Conservation (phyloP, 2,797 vertebrate genomes). For the Lacerta bilineata region DNA sequence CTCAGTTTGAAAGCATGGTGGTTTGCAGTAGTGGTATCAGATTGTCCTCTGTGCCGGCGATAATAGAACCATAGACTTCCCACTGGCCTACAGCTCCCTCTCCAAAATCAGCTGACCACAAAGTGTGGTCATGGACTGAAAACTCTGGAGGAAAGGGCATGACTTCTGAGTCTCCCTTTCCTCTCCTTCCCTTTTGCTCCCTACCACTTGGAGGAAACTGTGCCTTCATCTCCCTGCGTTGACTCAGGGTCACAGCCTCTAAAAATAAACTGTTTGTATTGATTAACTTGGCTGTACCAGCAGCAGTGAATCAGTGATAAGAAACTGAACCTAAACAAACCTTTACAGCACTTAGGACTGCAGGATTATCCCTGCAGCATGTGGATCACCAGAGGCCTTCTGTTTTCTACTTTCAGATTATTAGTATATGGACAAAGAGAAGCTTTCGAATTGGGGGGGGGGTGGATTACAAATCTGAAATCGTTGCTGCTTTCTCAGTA, state of each 20-base stretch:
- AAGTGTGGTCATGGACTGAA: not conserved
- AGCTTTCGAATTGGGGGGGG: constrained; percentile 20
- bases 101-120: not conserved
- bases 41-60: not conserved
- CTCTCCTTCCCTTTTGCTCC: not conserved
- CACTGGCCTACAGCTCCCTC: not conserved
- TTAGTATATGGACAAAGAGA: constrained; percentile 31
- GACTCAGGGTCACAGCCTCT: constrained; percentile 41
- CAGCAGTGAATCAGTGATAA: constrained; percentile 54
- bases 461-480: constrained; percentile 36
- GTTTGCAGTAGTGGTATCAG: not conserved
- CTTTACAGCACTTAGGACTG: constrained; percentile 36
- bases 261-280: constrained; percentile 65
- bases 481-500: constrained; percentile 29
- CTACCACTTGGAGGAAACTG: constrained; percentile 22
- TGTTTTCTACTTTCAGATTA: constrained; percentile 10
- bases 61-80: not conserved
- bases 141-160: not conserved
- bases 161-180: not conserved
- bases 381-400: constrained; percentile 52
- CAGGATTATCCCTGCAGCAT: constrained; percentile 26
- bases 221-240: constrained; percentile 47
- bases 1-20: not conserved
- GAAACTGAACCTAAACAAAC: constrained; percentile 53
- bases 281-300: constrained; percentile 62